Conservation (phyloP, 2,113 vertebrate species). For the Indicator maculatus region DNA sequence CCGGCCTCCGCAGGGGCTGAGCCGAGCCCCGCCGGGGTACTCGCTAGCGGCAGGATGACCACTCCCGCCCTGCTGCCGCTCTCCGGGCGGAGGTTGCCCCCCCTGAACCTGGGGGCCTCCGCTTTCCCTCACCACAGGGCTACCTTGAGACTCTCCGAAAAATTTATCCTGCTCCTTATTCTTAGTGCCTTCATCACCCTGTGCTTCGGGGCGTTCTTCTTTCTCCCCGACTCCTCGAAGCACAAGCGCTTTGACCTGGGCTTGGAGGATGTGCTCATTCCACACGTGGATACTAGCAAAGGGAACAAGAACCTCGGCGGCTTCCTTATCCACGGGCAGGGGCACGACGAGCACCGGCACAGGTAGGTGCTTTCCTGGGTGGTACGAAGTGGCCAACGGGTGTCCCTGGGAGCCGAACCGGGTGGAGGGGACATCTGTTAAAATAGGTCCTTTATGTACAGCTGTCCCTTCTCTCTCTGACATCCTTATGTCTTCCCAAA, state of each 20-base stretch:
- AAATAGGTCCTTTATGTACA: background rate
- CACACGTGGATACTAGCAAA: conserved; percentile 91
- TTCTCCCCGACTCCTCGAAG: conserved; percentile 97
- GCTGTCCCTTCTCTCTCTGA: background rate
- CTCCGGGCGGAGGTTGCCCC: conserved; percentile 92
- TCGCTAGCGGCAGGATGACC: conserved; percentile 81
- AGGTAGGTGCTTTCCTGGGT: conserved; percentile 76
- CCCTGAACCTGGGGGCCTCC: conserved; percentile 88
- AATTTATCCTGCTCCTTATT: conserved; percentile 98
- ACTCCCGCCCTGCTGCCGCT: conserved; percentile 94
- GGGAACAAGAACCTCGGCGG: conserved; percentile 84
- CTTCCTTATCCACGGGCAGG: conserved; percentile 91
- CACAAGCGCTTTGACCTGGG: conserved; percentile 98
- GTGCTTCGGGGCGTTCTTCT: conserved; percentile 98
- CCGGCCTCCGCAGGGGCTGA: background rate
- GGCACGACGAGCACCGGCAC: conserved; percentile 91
- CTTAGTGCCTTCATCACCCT: conserved; percentile 99
- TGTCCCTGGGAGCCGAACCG: background rate
- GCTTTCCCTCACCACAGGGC: conserved; percentile 94
- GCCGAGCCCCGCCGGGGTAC: background rate
- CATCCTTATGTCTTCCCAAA: background rate
- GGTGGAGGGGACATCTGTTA: fast-evolving
- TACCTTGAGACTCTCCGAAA: conserved; percentile 95
- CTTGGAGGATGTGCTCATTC: conserved; percentile 95
- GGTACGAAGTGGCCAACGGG: background rate